Conservation (phyloP, 2,113 vertebrate species). For the Castor canadensis region DNA sequence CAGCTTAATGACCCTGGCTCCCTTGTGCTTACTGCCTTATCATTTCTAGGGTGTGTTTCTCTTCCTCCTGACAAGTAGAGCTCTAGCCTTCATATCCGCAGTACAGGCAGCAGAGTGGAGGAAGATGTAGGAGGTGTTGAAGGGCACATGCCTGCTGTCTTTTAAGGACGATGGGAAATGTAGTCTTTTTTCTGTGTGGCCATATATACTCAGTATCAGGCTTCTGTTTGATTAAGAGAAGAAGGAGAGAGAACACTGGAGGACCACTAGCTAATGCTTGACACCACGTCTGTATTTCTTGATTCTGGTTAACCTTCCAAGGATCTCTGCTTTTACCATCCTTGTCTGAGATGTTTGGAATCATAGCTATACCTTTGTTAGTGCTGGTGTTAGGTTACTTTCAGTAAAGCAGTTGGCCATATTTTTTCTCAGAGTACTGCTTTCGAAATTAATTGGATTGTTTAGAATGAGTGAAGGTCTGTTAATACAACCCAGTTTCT, state of each 20-base stretch:
- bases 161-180: conserved; percentile 18
- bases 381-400: conserved; percentile 33
- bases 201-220: not conserved
- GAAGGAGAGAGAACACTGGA: not conserved
- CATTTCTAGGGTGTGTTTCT: conserved; percentile 50
- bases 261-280: not conserved
- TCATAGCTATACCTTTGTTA: conserved; percentile 23
- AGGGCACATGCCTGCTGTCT: not conserved
- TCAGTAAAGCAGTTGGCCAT: conserved; percentile 7
- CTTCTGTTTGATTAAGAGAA: not conserved
- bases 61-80: not conserved
- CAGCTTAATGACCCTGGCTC: not conserved
- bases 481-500: not conserved
- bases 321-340: not conserved
- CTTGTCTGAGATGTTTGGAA: not conserved
- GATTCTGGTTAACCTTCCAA: not conserved
- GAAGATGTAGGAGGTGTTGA: not conserved
- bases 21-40: not conserved
- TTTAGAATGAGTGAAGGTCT: conserved; percentile 1
- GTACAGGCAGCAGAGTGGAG: not conserved
- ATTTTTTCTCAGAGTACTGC: not conserved
- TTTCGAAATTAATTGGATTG: conserved; percentile 30
- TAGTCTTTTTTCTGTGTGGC: not conserved
- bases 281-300: not conserved
- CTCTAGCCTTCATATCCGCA: not conserved